Percentiles rank a stretch among this genome's conserved stretches.
Conservation (phyloP, 2,888 invertebrate species). For the Idaea aversata region DNA sequence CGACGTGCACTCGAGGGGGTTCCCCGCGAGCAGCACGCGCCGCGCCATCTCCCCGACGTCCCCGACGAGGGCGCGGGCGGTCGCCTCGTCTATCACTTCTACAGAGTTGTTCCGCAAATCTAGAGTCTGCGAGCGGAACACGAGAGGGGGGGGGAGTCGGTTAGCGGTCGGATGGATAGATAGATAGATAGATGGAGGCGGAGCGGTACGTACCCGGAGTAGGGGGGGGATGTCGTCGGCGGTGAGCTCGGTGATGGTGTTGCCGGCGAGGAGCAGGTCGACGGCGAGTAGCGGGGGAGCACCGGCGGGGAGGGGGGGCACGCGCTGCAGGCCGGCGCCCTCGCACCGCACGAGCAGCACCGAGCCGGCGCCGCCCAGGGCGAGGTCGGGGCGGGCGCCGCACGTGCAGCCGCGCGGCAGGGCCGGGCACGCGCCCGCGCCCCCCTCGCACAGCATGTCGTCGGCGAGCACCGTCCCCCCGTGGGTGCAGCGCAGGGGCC, state of each 20-base stretch:
- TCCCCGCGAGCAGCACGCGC: conserved; percentile 13
- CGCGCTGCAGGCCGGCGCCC: conserved; percentile 5
- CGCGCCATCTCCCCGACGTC: neutral
- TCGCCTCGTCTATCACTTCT: neutral
- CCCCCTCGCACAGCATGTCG: conserved; percentile 28
- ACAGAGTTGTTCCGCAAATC: conserved; percentile 24
- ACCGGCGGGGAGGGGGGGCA: conserved; percentile 17
- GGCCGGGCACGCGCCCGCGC: conserved; percentile 6
- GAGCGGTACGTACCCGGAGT: conserved; percentile 14
- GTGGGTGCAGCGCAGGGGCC: conserved; percentile 12
- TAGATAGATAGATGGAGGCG: no score
- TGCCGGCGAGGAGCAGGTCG: conserved; percentile 24
- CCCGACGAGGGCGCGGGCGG: conserved; percentile 6
- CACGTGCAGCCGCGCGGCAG: conserved; percentile 4
- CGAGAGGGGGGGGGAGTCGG: neutral
- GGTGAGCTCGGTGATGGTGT: conserved; percentile 23
- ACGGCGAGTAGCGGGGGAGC: conserved; percentile 10
- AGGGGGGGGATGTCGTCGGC: conserved; percentile 16
- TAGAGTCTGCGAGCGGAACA: conserved; percentile 12
- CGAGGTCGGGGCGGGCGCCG: conserved; percentile 20
- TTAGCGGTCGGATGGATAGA: neutral
- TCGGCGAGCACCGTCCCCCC: conserved; percentile 17
- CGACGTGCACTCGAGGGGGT: conserved; percentile 18
- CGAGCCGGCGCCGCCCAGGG: conserved; percentile 23
- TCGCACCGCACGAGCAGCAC: conserved; percentile 22